These are phyloP conservation scores for Triplophysa tibetana DNA, from an alignment of 2,113 vertebrate species.

Conservation along the genomic window DNA sequence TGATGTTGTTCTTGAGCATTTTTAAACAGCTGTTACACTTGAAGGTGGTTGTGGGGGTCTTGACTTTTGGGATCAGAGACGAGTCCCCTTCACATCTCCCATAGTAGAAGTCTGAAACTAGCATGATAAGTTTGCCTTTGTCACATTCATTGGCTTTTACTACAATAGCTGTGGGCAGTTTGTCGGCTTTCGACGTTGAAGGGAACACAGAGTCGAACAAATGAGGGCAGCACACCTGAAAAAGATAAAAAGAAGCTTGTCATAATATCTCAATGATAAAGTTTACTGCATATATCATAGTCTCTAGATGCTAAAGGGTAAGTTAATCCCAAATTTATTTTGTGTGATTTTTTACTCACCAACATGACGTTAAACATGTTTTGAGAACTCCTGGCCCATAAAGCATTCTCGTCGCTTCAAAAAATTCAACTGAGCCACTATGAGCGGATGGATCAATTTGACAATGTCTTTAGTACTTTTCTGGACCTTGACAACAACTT, in stretches of 20 bases:
- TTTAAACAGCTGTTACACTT: constrained; percentile 97
- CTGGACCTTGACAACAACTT: no score
- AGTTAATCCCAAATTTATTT: no score
- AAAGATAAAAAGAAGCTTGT: background rate
- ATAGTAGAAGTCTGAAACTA: constrained; percentile 97
- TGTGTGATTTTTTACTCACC: no score
- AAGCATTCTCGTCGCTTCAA: no score
- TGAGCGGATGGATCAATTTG: no score
- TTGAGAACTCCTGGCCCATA: no score
- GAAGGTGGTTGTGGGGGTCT: constrained; percentile 83
- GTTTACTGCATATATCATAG: background rate
- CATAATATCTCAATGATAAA: background rate
- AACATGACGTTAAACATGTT: no score
- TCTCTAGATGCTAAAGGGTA: background rate
- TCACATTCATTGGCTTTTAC: constrained; percentile 69
- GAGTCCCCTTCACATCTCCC: constrained; percentile 86
- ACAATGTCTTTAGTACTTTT: no score
- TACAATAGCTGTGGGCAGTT: constrained; percentile 51
- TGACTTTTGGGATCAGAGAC: constrained; percentile 73
- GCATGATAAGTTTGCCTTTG: constrained; percentile 93
- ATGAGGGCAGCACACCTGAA: constrained; percentile 75
- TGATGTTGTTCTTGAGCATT: constrained; percentile 96
- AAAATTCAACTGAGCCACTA: no score
- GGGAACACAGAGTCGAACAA: constrained; percentile 71
- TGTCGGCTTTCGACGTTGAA: constrained; percentile 61